phyloP scores from a whole-genome alignment of 2,888 invertebrate species.

The Caenorhabditis sp. region DNA sequence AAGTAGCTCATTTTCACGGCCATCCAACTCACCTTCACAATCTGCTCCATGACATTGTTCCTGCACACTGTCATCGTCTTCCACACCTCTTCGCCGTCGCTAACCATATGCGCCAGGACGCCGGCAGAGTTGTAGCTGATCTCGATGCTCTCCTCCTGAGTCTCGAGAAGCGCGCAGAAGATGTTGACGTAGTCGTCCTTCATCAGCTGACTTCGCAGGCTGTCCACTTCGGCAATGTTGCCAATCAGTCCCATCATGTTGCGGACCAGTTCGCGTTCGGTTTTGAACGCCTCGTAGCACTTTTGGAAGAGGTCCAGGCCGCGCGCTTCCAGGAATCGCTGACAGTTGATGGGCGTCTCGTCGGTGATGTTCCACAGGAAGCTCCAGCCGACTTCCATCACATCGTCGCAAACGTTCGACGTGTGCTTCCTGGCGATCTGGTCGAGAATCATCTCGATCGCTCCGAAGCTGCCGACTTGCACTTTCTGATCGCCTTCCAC shows the following conservation, averaged over 20 bases:
- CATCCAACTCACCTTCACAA: conserved; percentile 74
- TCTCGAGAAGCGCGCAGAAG: conserved; percentile 89
- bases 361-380: conserved; percentile 93
- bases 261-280: conserved; percentile 89
- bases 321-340: conserved; percentile 91
- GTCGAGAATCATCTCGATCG: conserved; percentile 90
- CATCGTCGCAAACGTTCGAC: conserved; percentile 92
- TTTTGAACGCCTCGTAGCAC: conserved; percentile 88
- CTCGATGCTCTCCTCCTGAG: conserved; percentile 95
- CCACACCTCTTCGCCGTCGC: conserved; percentile 93
- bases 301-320: conserved; percentile 94
- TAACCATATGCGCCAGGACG: conserved; percentile 95
- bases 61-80: conserved; percentile 79
- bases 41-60: conserved; percentile 75
- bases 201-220: conserved; percentile 91
- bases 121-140: conserved; percentile 86
- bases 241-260: conserved; percentile 97
- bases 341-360: conserved; percentile 95
- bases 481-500: conserved; percentile 95
- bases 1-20: too few relatives aligned
- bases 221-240: conserved; percentile 95
- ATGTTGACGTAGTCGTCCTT: conserved; percentile 88
- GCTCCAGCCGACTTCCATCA: conserved; percentile 97
- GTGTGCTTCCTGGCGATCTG: conserved; percentile 91
- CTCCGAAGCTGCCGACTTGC: conserved; percentile 93